phyloP scores from a whole-genome alignment of 2,113 vertebrate genomes.

The Alosa alosa region DNA sequence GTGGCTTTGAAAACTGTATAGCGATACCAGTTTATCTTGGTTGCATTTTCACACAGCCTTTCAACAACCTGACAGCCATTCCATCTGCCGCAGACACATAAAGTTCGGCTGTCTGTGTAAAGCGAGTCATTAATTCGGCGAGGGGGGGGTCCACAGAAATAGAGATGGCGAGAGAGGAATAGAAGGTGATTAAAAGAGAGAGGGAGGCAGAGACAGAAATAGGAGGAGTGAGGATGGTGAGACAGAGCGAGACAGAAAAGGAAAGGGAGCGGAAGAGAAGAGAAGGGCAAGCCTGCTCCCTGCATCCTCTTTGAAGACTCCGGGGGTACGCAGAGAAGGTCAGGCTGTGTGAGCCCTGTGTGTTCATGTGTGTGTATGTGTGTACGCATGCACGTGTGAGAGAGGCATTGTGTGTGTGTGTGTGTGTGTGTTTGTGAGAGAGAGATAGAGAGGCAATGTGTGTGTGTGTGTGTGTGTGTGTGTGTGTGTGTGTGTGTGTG shows the following conservation, averaged over 20 bases:
- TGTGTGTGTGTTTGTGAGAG: neutral
- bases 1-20: neutral
- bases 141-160: neutral
- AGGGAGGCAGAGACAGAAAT: neutral
- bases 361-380: neutral
- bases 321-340: neutral
- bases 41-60: neutral
- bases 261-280: neutral
- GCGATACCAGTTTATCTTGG: neutral
- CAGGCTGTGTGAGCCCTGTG: too few relatives aligned
- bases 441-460: neutral
- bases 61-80: neutral
- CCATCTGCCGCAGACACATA: neutral
- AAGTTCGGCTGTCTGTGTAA: neutral
- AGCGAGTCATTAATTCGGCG: neutral
- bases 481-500: neutral
- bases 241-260: neutral
- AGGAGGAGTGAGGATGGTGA: neutral
- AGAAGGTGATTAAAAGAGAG: neutral
- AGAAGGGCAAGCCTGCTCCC: neutral
- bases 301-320: conserved; percentile 11
- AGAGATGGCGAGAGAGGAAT: neutral
- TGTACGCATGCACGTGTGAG: neutral
- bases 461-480: neutral
- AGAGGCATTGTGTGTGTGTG: neutral